Percentiles rank a stretch among this genome's conserved stretches.
phyloP scores from a whole-genome alignment of 2,797 vertebrate genomes.

The Lates japonicus region DNA sequence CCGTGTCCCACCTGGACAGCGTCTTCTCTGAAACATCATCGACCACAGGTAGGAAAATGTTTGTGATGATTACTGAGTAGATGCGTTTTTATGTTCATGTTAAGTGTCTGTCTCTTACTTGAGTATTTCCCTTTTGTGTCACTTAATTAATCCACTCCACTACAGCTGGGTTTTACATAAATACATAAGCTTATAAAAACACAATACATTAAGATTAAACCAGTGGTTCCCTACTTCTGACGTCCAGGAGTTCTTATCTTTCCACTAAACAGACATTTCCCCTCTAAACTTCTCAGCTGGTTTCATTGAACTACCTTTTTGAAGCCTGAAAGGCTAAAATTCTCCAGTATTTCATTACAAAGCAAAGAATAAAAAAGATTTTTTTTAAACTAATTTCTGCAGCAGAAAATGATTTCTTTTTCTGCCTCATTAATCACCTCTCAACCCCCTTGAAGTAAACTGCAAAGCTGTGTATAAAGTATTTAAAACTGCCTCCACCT shows the following conservation, averaged over 20 bases:
- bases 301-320: not conserved
- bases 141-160: too few species aligned
- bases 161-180: too few species aligned
- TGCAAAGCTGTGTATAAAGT: not conserved
- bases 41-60: slow-evolving; percentile 69
- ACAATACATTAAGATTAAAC: too few species aligned
- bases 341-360: not conserved
- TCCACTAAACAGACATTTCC: too few species aligned
- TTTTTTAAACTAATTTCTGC: not conserved
- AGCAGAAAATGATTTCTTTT: not conserved
- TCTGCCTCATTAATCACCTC: too few species aligned
- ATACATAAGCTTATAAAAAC: too few species aligned
- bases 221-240: too few species aligned
- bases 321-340: not conserved
- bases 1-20: slow-evolving; percentile 86
- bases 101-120: too few species aligned
- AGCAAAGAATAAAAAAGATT: not conserved
- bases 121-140: too few species aligned
- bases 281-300: too few species aligned
- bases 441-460: not conserved
- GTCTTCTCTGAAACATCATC: slow-evolving; percentile 78
- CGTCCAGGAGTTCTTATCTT: too few species aligned
- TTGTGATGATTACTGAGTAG: too few species aligned
- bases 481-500: not conserved
- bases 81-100: not conserved